phyloP scores from a whole-genome alignment of 1,140 invertebrate genomes.

The Paraescarpia echinospica region DNA sequence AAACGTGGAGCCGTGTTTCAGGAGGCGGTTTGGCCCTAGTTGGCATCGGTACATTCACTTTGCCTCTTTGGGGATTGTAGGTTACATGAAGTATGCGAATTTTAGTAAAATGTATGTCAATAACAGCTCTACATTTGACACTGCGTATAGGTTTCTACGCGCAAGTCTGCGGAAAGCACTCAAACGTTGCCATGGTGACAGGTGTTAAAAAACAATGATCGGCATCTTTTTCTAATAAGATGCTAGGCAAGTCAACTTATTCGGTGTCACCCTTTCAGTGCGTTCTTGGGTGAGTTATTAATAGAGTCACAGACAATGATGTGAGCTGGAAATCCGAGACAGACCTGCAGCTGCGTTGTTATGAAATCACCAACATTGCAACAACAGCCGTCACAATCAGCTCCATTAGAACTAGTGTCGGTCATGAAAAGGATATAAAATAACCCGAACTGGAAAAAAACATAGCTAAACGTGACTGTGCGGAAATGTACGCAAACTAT shows the following conservation, averaged over 20 bases:
- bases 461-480: neutral
- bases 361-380: neutral
- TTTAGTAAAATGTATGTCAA: too few relatives aligned
- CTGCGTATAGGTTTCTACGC: too few relatives aligned
- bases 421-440: neutral
- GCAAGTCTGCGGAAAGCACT: too few relatives aligned
- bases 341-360: too few relatives aligned
- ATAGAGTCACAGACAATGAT: neutral
- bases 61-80: too few relatives aligned
- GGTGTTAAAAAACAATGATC: neutral
- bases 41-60: too few relatives aligned
- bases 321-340: neutral
- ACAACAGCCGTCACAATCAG: neutral
- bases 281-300: too few relatives aligned
- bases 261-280: neutral
- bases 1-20: too few relatives aligned
- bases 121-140: too few relatives aligned
- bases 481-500: neutral
- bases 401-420: neutral
- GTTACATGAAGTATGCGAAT: too few relatives aligned
- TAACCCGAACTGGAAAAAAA: neutral
- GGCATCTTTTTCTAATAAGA: neutral
- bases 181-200: too few relatives aligned
- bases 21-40: too few relatives aligned
- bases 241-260: neutral